These are phyloP conservation scores for Scatophagus argus DNA, from an alignment of 2,113 vertebrate genomes.

Conservation along the genomic window DNA sequence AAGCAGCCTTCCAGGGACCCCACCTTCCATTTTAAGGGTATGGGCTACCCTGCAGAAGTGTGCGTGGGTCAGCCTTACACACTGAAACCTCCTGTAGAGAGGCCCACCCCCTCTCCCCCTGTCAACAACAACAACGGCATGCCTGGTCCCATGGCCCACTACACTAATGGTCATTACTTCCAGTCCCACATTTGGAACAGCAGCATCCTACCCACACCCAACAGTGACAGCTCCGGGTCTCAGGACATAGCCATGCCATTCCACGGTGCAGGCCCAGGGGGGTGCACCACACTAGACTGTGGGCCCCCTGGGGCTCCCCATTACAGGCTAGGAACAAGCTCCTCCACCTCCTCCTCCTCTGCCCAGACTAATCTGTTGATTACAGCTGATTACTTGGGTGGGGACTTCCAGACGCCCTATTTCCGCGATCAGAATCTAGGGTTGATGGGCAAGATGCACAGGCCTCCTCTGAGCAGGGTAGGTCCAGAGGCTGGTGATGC, in stretches of 20 bases:
- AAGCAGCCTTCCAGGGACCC: constrained; percentile 88
- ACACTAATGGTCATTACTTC: constrained; percentile 96
- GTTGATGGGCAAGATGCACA: constrained; percentile 95
- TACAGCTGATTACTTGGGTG: constrained; percentile 96
- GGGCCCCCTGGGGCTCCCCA: constrained; percentile 87
- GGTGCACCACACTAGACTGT: constrained; percentile 91
- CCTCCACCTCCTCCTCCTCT: constrained; percentile 79
- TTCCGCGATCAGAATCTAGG: constrained; percentile 97
- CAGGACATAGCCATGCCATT: constrained; percentile 96
- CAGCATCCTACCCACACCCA: constrained; percentile 97
- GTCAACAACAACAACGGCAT: constrained; percentile 88
- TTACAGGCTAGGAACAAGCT: constrained; percentile 90
- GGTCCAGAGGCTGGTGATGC: constrained; percentile 90
- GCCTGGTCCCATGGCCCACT: constrained; percentile 90
- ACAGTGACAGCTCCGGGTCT: constrained; percentile 99
- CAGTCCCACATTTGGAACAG: constrained; percentile 93
- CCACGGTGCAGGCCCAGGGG: constrained; percentile 89
- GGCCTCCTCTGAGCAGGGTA: constrained; percentile 90
- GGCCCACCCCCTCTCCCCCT: constrained; percentile 94
- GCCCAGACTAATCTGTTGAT: constrained; percentile 96
- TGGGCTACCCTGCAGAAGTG: constrained; percentile 93
- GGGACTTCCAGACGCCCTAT: constrained; percentile 98
- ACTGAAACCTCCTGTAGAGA: constrained; percentile 93
- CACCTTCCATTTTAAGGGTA: constrained; percentile 89
- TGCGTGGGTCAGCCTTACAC: constrained; percentile 94